These are phyloP conservation scores for Abramis brama DNA, from an alignment of 2,113 vertebrate genomes.

Conservation along the genomic window DNA sequence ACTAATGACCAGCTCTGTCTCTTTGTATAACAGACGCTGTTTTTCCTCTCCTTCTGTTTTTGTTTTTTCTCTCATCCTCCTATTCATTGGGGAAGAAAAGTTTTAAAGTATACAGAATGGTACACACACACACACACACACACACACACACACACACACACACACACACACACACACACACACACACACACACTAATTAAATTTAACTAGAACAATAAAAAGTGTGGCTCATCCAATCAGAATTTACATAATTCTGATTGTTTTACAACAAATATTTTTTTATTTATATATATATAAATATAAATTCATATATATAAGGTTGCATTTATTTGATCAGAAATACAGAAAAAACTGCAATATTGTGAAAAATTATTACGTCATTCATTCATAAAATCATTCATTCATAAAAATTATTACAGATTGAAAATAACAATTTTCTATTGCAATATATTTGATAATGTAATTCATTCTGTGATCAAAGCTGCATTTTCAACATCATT, in stretches of 20 bases:
- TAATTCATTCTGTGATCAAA: too few species aligned
- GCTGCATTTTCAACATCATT: too few species aligned
- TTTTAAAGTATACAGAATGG: neutral
- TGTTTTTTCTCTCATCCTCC: conserved; percentile 41
- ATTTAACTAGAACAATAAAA: neutral
- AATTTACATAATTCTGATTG: neutral
- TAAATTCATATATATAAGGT: neutral
- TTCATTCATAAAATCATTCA: too few species aligned
- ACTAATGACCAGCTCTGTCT: conserved; percentile 18
- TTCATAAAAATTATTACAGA: too few species aligned
- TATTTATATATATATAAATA: too few species aligned
- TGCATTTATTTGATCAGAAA: neutral
- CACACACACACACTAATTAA: too few species aligned
- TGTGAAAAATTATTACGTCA: too few species aligned
- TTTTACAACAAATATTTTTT: neutral
- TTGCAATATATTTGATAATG: too few species aligned
- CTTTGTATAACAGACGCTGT: conserved; percentile 57
- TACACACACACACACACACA: conserved; percentile 4
- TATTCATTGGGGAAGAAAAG: neutral
- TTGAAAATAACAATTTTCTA: too few species aligned
- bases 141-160: neutral
- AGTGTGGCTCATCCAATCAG: neutral
- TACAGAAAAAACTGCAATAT: neutral
- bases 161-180: too few species aligned
- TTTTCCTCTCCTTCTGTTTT: conserved; percentile 25